Evolutionary conservation across 2,113 vertebrate species (phyloP).

Genomic region (Hydrochoerus hydrochaeris): DNA sequence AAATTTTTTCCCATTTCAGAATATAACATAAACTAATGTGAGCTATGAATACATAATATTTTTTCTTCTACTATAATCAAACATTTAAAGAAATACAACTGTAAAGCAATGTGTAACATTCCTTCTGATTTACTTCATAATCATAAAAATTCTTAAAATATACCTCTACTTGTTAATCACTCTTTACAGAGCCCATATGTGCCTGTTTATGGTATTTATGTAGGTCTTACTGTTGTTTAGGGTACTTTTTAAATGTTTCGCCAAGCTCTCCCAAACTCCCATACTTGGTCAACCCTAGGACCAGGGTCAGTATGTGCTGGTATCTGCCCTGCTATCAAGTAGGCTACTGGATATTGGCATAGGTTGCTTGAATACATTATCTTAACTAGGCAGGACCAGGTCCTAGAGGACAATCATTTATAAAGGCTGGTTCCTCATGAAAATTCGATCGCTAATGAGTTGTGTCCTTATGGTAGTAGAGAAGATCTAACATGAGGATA

Average conservation of each 20-base stretch:
- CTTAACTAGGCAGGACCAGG: conserved; percentile 77
- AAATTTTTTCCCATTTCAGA: neutral
- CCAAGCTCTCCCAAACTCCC: neutral
- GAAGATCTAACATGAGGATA: conserved; percentile 63
- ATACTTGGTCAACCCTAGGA: neutral
- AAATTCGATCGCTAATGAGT: conserved; percentile 73
- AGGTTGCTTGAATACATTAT: conserved; percentile 78
- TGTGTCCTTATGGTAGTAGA: conserved; percentile 74
- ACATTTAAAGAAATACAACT: neutral
- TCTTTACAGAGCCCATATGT: neutral
- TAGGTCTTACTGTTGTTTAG: neutral
- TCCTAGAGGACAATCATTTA: conserved; percentile 70
- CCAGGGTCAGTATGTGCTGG: conserved; percentile 63
- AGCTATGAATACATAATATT: neutral
- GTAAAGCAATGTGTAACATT: neutral
- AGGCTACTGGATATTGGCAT: conserved; percentile 79
- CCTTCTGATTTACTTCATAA: neutral
- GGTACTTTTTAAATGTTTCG: neutral
- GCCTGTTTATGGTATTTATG: neutral
- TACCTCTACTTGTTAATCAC: neutral
- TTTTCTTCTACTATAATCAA: neutral
- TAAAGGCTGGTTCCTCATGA: conserved; percentile 52
- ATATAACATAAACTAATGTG: neutral
- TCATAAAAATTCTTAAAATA: neutral
- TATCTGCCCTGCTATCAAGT: conserved; percentile 60